These are phyloP conservation scores for Grantiella picta DNA, from an alignment of 2,113 vertebrate genomes.

Conservation along the genomic window DNA sequence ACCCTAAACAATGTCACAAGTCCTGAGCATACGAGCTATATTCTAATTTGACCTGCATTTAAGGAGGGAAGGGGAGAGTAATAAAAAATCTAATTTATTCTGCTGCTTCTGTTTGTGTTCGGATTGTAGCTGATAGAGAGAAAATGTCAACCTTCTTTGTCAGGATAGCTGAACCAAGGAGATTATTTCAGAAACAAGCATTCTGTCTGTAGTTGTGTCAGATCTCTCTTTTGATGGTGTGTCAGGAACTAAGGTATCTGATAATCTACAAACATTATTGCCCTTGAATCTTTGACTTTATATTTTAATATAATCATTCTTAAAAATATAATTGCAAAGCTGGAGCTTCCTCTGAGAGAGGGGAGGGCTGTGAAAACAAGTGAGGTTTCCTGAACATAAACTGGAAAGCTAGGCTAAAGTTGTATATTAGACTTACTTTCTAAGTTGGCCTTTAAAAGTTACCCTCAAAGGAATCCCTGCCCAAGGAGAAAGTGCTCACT, in stretches of 20 bases:
- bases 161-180: background rate
- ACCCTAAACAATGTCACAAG: background rate
- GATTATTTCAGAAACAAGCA: background rate
- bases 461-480: background rate
- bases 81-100: background rate
- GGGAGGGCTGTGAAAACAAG: background rate
- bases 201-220: background rate
- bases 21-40: background rate
- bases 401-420: background rate
- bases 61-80: background rate
- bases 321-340: background rate
- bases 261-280: background rate
- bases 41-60: background rate
- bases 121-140: background rate
- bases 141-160: background rate
- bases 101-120: background rate
- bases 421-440: background rate
- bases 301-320: background rate
- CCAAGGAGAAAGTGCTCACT: background rate
- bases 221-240: background rate
- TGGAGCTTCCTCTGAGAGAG: background rate
- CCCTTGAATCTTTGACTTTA: background rate
- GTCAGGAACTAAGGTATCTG: background rate
- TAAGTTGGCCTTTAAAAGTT: background rate
- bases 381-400: background rate